Base-by-base conservation (phyloP, 1,140 invertebrate genomes). In the Drosophila kohkoa region DNA sequence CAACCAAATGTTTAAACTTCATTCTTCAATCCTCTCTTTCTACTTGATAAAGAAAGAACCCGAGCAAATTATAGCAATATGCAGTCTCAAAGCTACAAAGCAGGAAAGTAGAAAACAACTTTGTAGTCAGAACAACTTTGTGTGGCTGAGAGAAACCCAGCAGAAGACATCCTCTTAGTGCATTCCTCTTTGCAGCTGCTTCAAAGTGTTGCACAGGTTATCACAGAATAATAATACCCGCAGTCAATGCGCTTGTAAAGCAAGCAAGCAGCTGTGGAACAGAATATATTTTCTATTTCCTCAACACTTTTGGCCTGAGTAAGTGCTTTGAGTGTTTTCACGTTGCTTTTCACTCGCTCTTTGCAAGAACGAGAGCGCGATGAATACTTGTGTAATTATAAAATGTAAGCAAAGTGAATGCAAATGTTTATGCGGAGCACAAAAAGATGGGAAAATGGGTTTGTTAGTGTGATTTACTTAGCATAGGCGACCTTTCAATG, bases 381-480 rank as follows among this genome's bases (percentile, higher is more conserved):
- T 32, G 28, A 54, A 35, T 54, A 54, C 51, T 54, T 54, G 28
- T 54, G 28, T 54, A 43, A 57, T 57, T 57, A 57, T 10, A 54
- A 54, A 54, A 35, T 55, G 52, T 54, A 43, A 57, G 20, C 46
- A 49, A 20, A 57, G 15, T 41, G 11, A 57, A 57, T 57, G 54
- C 15, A 57, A 41, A 57, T 57, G 8, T 43, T 57, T 11, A 15
- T 16, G 16, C 4, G 4, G 15, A 43, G 8, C 32, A 25, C 20
- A 25, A 25, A 43, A 43, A 8, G 2, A 20, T 20, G 20, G 0
- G 20, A 43, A 57, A 57, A 57, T 20, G 16, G 8, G 28, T 54
- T 25, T 32, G 32, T 41, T 41, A 30, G 51, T 54, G 28, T 8
- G 51, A 54, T 54, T 43, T 25, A 41, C n/a, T 57, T 57, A 10